phyloP scores from a whole-genome alignment of 1,140 invertebrate genomes.

The Drepana arcuata region DNA sequence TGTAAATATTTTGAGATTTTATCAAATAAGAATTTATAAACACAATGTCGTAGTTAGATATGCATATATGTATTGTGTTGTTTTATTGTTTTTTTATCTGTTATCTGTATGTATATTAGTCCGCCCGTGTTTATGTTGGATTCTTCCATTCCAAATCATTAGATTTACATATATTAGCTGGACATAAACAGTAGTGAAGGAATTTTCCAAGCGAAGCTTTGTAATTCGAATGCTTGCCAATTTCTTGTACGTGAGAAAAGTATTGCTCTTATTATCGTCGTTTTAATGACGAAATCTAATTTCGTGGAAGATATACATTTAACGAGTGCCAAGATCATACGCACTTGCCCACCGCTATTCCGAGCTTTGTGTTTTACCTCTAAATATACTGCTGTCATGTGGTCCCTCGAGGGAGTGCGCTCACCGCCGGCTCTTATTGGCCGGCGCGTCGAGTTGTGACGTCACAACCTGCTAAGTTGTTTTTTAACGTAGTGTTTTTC shows the following conservation, averaged over 20 bases:
- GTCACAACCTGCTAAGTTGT: slow-evolving; percentile 32
- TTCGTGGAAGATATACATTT: slow-evolving; percentile 8
- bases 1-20: too few species aligned
- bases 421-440: slow-evolving; percentile 32
- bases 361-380: slow-evolving; percentile 34
- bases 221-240: too few species aligned
- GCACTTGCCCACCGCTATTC: slow-evolving; percentile 4
- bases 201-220: too few species aligned
- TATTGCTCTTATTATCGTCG: slow-evolving; percentile 3
- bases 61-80: too few species aligned
- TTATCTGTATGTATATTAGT: too few species aligned
- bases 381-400: slow-evolving; percentile 26
- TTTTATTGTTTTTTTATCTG: too few species aligned
- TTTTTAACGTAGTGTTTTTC: slow-evolving; percentile 32
- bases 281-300: slow-evolving; percentile 3
- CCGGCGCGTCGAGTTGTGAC: slow-evolving; percentile 26
- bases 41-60: too few species aligned
- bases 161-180: too few species aligned
- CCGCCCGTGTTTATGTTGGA: too few species aligned
- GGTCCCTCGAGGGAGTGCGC: slow-evolving; percentile 45
- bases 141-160: too few species aligned
- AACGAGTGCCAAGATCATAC: slow-evolving; percentile 3
- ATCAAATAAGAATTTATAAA: too few species aligned
- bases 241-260: slow-evolving; percentile 3
- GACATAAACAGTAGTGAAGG: too few species aligned